phyloP scores from a whole-genome alignment of 2,888 invertebrate species.

The Campoplex nolae region DNA sequence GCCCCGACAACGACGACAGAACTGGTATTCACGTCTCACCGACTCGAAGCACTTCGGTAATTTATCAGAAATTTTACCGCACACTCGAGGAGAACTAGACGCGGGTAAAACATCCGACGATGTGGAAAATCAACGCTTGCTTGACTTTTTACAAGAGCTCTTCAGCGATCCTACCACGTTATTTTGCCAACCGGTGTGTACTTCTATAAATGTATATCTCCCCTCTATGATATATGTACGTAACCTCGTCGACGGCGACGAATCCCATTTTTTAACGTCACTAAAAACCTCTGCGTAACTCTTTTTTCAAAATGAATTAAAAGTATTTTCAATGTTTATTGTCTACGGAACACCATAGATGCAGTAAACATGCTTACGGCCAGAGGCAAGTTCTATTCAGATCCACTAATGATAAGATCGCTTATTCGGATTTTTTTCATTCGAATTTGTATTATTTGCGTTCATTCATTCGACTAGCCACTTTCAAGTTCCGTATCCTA shows the following conservation, averaged over 20 bases:
- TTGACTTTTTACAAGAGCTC: constrained; percentile 57
- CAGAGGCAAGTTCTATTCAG: too few species aligned
- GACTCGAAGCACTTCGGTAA: constrained; percentile 61
- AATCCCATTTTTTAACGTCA: not conserved
- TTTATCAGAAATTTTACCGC: constrained; percentile 65
- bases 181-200: constrained; percentile 35
- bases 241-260: not conserved
- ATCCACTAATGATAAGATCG: too few species aligned
- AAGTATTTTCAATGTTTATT: not conserved
- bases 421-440: too few species aligned
- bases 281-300: not conserved
- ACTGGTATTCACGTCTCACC: constrained; percentile 63
- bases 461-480: too few species aligned
- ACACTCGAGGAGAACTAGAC: constrained; percentile 13
- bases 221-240: not conserved
- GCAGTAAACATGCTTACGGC: too few species aligned
- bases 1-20: constrained; percentile 45
- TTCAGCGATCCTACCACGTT: constrained; percentile 17
- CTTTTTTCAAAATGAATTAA: not conserved
- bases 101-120: constrained; percentile 47
- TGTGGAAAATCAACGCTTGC: constrained; percentile 64
- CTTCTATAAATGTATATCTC: constrained; percentile 25
- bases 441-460: too few species aligned
- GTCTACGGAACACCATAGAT: not conserved
- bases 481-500: too few species aligned